phyloP scores from a whole-genome alignment of 2,113 vertebrate genomes.

The Xiphias gladius region DNA sequence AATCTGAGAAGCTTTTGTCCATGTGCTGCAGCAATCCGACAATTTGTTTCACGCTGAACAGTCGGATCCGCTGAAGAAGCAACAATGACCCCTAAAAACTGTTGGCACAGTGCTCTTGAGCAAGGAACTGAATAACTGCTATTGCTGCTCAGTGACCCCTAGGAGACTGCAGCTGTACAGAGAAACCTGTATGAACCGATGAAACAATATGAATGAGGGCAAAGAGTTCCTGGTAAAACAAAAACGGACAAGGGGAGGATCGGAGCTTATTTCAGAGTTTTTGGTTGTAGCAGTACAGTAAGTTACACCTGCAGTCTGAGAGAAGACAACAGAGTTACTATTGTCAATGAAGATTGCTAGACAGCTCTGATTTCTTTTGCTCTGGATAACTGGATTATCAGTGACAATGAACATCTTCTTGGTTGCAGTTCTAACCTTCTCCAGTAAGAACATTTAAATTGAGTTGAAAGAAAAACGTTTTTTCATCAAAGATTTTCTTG shows the following conservation, averaged over 20 bases:
- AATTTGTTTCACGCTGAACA: too few relatives aligned
- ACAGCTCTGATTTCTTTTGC: too few relatives aligned
- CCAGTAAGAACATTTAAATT: slow-evolving; percentile 7
- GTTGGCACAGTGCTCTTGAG: background rate
- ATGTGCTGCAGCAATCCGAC: too few relatives aligned
- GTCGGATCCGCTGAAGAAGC: too few relatives aligned
- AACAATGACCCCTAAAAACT: background rate
- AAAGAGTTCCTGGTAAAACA: background rate
- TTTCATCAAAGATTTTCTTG: background rate
- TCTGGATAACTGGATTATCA: background rate
- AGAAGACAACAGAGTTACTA: background rate
- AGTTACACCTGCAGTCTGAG: background rate
- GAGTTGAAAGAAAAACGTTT: background rate
- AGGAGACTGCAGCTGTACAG: background rate
- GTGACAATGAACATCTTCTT: background rate
- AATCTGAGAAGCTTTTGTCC: too few relatives aligned
- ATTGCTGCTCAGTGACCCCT: slow-evolving; percentile 9
- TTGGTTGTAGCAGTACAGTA: background rate
- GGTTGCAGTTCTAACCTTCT: slow-evolving; percentile 8
- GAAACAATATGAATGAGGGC: background rate
- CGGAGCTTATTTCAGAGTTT: background rate
- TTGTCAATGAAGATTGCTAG: background rate
- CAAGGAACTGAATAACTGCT: background rate
- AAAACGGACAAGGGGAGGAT: background rate
- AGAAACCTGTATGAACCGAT: background rate